Conservation (phyloP, 2,797 vertebrate species). For the Euthynnus affinis region DNA sequence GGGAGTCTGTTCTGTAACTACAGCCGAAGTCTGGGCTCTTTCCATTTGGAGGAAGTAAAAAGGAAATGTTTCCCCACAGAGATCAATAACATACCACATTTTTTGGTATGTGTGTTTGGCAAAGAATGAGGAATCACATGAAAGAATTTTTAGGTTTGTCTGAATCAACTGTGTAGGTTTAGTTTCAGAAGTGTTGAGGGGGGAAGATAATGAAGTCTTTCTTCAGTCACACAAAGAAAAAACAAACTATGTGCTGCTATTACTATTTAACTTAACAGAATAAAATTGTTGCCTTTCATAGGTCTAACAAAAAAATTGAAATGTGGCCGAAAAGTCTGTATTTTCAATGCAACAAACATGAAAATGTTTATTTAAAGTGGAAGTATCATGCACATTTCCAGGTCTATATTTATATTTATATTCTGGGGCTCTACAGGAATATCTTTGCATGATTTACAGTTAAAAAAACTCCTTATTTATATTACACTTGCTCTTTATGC, state of each 20-base stretch:
- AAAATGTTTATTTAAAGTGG: no score
- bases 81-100: not conserved
- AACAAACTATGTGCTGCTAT: not conserved
- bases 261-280: not conserved
- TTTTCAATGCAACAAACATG: not conserved
- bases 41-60: constrained; percentile 21
- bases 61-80: not conserved
- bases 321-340: not conserved
- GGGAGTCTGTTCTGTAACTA: constrained; percentile 13
- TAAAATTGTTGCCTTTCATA: not conserved
- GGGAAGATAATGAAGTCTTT: not conserved
- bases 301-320: not conserved
- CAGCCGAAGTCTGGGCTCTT: constrained; percentile 12
- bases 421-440: no score
- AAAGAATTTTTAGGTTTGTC: constrained; percentile 4
- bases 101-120: constrained; percentile 22
- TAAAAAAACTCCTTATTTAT: no score
- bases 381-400: no score
- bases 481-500: no score
- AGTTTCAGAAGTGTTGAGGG: not conserved
- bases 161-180: not conserved
- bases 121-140: constrained; percentile 6
- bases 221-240: not conserved
- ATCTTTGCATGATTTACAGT: no score
- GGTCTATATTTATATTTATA: no score